Evolutionary conservation across 2,113 vertebrate genomes (phyloP), one percentile per base, ranked within the genome.

Genomic region (Corydoras maculifer): DNA sequence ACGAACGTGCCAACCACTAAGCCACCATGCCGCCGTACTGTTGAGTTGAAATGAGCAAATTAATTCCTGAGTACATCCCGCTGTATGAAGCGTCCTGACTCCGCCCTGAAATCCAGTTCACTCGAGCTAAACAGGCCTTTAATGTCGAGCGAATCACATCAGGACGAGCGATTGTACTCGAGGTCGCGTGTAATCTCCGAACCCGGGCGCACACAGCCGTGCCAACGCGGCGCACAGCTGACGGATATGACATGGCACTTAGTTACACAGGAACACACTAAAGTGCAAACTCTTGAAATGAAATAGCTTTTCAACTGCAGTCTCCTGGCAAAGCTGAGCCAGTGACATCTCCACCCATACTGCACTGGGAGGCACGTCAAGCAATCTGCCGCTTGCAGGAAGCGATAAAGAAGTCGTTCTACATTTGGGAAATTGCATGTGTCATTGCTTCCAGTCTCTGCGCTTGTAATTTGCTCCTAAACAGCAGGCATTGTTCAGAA

Each of bases 161-260:
- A 43, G 7, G 35, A 4, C 35, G 7, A 43, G 35, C 35, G 35
- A 43, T 43, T 8, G 35, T 43, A 43, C 7, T 43, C 35, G 35
- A 43, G 35, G 35, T 14, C 51, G 51, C 51, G 13, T 14, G 51
- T 53, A 12, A 53, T 53, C 35, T 43, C 4, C 35, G 35, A 43
- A 43, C 4, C 51, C 51, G 55, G 12, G 60, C 63, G 69, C 74
- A 50, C 57, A 18, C 15, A n/a, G 5, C 59, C 30, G 32, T 58
- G 59, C 70, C 55, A 70, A 75, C 53, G 74, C 32, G 48, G 11
- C 5, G 57, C 67, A 32, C 48, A 75, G 74, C 30, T 75, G 74
- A 70, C 64, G 8, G 62, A 70, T 55, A 70, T 69, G 70, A 65
- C 65, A 57, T 30, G 74, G 62, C 58, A 48, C 67, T 62, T n/a